These are phyloP conservation scores for Oreortyx pictus DNA, from an alignment of 2,797 vertebrate genomes.

Conservation along the genomic window DNA sequence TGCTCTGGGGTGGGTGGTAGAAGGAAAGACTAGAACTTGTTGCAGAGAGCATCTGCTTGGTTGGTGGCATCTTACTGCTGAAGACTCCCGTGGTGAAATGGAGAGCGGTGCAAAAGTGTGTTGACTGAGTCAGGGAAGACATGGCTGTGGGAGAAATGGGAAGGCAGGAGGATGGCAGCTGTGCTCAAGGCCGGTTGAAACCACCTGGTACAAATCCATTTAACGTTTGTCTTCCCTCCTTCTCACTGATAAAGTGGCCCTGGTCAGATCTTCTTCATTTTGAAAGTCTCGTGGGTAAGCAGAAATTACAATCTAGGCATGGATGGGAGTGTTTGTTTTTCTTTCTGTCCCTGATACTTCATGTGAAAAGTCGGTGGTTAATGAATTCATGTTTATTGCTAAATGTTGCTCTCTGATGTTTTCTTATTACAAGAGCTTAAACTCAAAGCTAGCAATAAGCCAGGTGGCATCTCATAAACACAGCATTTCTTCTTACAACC, in stretches of 20 bases:
- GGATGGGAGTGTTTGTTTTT: neutral
- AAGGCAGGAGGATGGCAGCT: neutral
- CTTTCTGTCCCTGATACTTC: conserved; percentile 29
- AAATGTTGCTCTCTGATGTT: conserved; percentile 49
- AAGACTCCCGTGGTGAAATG: neutral
- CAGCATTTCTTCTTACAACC: neutral
- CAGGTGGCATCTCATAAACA: conserved; percentile 28
- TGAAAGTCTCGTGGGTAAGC: neutral
- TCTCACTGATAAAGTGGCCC: neutral
- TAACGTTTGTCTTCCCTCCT: neutral
- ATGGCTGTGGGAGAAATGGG: neutral
- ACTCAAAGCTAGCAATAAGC: conserved; percentile 43
- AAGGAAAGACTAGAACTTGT: neutral
- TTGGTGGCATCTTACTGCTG: neutral
- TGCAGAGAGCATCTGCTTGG: neutral
- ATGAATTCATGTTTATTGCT: conserved; percentile 43
- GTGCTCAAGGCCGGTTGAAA: neutral
- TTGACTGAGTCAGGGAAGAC: neutral
- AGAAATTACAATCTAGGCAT: neutral
- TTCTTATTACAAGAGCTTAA: conserved; percentile 33
- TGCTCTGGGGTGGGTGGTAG: neutral
- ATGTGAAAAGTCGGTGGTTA: conserved; percentile 27
- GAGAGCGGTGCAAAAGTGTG: neutral
- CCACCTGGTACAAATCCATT: neutral
- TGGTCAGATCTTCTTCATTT: neutral